A percentile compares a stretch with the other conserved stretches of the same genome.
Conservation (phyloP, 1,140 invertebrate species). For the Portunus trituberculatus region DNA sequence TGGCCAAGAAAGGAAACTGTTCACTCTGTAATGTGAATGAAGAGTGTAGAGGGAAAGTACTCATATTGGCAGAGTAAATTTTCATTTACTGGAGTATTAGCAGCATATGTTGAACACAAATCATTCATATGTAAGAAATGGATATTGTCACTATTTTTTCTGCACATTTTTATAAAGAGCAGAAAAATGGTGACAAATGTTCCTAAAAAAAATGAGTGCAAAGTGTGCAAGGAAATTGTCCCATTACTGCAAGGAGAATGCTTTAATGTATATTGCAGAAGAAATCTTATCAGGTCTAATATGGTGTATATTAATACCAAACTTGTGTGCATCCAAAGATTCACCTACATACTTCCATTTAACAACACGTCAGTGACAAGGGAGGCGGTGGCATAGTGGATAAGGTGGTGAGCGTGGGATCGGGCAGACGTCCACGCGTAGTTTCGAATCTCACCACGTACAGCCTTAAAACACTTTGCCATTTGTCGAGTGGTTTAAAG, state of each 20-base stretch:
- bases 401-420: too few species aligned
- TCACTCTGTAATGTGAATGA: slow-evolving; percentile 86
- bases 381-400: too few species aligned
- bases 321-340: not conserved
- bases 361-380: not conserved
- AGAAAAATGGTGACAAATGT: not conserved
- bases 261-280: not conserved
- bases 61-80: not conserved
- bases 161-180: too few species aligned
- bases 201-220: too few species aligned
- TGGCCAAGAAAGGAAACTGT: slow-evolving; percentile 98
- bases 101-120: not conserved
- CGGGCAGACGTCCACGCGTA: too few species aligned
- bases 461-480: too few species aligned
- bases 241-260: too few species aligned
- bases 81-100: not conserved
- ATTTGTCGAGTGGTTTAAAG: too few species aligned
- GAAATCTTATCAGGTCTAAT: not conserved
- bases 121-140: not conserved
- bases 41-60: not conserved
- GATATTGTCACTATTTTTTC: not conserved
- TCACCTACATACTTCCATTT: not conserved
- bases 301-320: not conserved
- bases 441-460: too few species aligned
- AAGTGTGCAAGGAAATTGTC: too few species aligned